Evolutionary conservation across 1,140 invertebrate genomes (phyloP), one percentile per base, ranked within the genome.

Genomic region (Stegodyphus mimosarum): DNA sequence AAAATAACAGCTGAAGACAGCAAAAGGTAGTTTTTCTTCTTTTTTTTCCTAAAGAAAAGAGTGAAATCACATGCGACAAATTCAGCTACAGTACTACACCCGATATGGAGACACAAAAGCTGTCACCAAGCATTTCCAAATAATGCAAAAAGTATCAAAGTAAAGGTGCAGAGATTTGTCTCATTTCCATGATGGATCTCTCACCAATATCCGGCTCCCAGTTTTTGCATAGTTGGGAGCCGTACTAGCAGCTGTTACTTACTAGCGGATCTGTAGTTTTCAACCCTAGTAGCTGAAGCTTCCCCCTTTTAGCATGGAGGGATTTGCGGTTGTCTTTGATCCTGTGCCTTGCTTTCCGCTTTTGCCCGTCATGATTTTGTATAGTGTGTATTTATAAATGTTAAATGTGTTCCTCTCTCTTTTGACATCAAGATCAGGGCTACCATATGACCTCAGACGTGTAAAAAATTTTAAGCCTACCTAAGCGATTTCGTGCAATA

Each of bases 141-240:
- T 63, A 63, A 63, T 13, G n/a, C 60, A 63, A n/a, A 63, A 63
- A 11, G n/a, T 63, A 63, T 5, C 11, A 60, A 10, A 63, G n/a
- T 63, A 11, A 11, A 6, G n/a, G 60, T 63, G 60, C 11, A 63
- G n/a, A 63, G 60, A 6, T 63, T 10, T 63, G 60, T 63, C 60
- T 63, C 60, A 63, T 63, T 63, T 63, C 60, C 60, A 63, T 63
- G 60, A 63, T 63, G n/a, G 60, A 63, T 63, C 60, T 63, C 11
- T n/a, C 60, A 63, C 60, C 60, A 63, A 63, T 63, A 63, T 63
- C 60, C 60, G 11, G 60, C 60, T 13, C 60, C 60, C 60, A 63
- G 60, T 63, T 63, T 63, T 63, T 63, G 60, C 60, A 63, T 63
- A 63, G 60, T 11, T n/a, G 60, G 60, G 60, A 63, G 5, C 60